phyloP scores from a whole-genome alignment of 1,140 invertebrate species.

The Whitmania pigra region DNA sequence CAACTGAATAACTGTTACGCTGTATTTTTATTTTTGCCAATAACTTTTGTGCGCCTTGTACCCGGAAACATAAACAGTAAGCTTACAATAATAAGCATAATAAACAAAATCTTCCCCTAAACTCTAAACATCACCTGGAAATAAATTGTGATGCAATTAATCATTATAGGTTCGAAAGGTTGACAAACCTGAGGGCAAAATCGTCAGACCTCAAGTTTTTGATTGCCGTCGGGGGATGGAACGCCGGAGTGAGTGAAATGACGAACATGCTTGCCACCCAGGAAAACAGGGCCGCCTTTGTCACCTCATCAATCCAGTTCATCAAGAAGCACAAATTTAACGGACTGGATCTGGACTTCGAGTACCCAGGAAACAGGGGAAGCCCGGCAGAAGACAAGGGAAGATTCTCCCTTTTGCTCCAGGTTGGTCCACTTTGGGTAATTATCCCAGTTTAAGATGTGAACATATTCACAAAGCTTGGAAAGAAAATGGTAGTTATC shows the following conservation, averaged over 20 bases:
- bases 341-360: conserved; percentile 90
- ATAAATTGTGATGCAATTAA: neutral
- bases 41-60: too few species aligned
- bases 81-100: too few species aligned
- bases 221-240: conserved; percentile 90
- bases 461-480: too few species aligned
- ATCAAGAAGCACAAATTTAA: conserved; percentile 83
- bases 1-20: too few species aligned
- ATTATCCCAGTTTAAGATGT: too few species aligned
- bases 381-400: conserved; percentile 76
- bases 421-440: conserved; percentile 44
- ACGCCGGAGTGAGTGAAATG: conserved; percentile 69
- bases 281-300: conserved; percentile 30
- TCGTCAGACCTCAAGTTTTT: conserved; percentile 82
- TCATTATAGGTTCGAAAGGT: conserved; percentile 73
- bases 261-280: conserved; percentile 31
- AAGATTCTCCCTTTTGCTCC: conserved; percentile 75
- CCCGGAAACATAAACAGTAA: too few species aligned
- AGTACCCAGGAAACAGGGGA: conserved; percentile 80
- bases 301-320: conserved; percentile 57
- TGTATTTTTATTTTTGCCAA: too few species aligned
- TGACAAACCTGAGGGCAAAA: conserved; percentile 78
- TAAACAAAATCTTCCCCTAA: too few species aligned
- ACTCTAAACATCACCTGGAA: conserved; percentile 16
- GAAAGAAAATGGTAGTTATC: too few species aligned